These are phyloP conservation scores for Sigmodon hispidus DNA, from an alignment of 2,113 vertebrate genomes.

Conservation along the genomic window DNA sequence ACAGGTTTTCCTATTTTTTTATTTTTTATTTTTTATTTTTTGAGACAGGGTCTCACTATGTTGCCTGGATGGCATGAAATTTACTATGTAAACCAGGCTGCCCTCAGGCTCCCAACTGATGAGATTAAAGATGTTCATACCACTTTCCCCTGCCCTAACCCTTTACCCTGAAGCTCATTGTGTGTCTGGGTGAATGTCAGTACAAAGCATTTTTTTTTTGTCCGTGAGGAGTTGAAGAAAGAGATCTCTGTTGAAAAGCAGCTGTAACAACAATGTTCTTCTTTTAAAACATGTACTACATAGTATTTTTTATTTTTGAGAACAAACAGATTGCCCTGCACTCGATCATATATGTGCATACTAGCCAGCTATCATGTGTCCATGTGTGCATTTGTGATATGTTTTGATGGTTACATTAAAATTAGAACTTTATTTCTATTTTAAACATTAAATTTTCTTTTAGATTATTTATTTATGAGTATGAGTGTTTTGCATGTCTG, in stretches of 20 bases:
- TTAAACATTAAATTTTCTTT: not conserved
- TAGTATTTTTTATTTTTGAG: slow-evolving; percentile 17
- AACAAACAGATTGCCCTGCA: slow-evolving; percentile 6
- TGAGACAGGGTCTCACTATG: not conserved
- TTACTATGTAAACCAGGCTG: not conserved
- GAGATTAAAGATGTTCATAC: too few relatives aligned
- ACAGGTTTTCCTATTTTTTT: not conserved
- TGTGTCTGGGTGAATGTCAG: not conserved
- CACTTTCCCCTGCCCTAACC: not conserved
- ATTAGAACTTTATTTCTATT: slow-evolving; percentile 47
- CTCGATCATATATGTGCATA: not conserved
- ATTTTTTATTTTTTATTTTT: not conserved
- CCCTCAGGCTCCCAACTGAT: not conserved
- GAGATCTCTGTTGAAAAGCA: not conserved
- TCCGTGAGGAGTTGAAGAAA: slow-evolving; percentile 33
- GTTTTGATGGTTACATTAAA: slow-evolving; percentile 29
- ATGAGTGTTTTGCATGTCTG: not conserved
- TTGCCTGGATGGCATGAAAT: not conserved
- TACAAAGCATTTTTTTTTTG: not conserved
- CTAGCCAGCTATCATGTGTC: not conserved
- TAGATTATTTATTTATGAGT: not conserved
- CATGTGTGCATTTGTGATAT: rapidly evolving
- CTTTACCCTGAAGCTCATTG: slow-evolving; percentile 23
- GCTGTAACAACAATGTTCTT: not conserved
- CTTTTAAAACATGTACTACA: not conserved